Conservation (phyloP, 2,888 invertebrate species). For the Caenorhabditis becei region DNA sequence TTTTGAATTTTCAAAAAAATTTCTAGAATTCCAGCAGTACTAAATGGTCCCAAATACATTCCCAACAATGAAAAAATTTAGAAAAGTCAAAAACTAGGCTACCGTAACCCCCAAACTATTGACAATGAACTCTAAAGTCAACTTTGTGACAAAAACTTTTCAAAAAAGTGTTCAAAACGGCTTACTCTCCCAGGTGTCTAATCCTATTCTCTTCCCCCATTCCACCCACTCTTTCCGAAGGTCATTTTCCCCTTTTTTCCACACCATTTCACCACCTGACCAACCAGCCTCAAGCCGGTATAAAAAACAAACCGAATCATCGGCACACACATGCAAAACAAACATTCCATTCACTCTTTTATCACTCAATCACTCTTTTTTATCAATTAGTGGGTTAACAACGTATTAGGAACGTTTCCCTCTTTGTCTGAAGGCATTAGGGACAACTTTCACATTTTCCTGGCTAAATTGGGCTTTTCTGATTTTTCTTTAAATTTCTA, state of each 20-base stretch:
- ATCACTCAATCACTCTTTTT: background rate
- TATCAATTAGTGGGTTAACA: constrained; percentile 15
- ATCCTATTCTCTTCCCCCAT: constrained; percentile 20
- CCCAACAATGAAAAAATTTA: no score
- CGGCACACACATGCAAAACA: background rate
- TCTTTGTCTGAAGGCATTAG: background rate
- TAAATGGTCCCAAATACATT: no score
- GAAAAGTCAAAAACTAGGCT: no score
- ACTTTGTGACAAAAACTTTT: no score
- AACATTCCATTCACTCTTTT: constrained; percentile 6
- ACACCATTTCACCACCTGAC: constrained; percentile 28
- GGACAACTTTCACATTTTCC: no score
- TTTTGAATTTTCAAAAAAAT: no score
- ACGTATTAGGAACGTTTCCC: background rate
- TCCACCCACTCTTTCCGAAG: background rate
- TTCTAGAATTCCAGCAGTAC: no score
- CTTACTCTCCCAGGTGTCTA: constrained; percentile 4
- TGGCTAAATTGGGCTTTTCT: no score
- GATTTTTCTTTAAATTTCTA: no score
- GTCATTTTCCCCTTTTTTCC: constrained; percentile 25
- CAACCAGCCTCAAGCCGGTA: background rate
- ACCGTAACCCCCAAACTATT: no score
- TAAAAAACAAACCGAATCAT: background rate
- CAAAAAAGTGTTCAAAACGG: no score
- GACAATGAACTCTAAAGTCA: no score